Evolutionary conservation across 2,113 vertebrate genomes (phyloP), one percentile per base, ranked within the genome.

Genomic region (Cheirogaleus medius): DNA sequence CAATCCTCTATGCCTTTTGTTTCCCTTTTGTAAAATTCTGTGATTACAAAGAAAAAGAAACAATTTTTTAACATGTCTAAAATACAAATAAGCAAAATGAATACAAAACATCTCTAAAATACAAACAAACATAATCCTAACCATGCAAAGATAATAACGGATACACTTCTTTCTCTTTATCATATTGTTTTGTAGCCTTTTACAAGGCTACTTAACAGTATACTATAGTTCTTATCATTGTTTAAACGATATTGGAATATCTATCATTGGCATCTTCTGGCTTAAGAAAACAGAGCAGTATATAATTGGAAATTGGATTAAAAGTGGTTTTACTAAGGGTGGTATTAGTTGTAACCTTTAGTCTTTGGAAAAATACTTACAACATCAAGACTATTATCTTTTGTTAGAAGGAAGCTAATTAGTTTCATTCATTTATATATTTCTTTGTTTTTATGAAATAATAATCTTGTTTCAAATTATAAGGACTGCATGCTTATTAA

Each of bases 171-270:
- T 90, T 94, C 25, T 87, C 27, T 90, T 94, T 87, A 34, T 94
- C 9, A 13, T 42, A 34, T 23, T 47, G 5, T 47, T 52, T 66
- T 82, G 8, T 63, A 94, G 68, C 77, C 56, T 77, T 20, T 34
- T 88, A 44, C n/a, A n/a, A n/a, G n/a, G 10, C n/a, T 71, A n/a
- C 42, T 84, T 86, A 71, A 34, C 12, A 82, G 25, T 23, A 37
- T 37, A 21, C 47, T 73, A 27, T 81, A 3, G 21, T 77, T 93
- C 2, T 20, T 89, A 5, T 52, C 8, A 63, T 34, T 93, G 39
- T 92, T 95, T 90, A 92, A 92, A 87, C 87, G 60, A 56, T 92
- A 84, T 76, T 60, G 29, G 21, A 47, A 7, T 60, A 42, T 91
- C 74, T 44, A 13, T 90, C 9, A 69, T 69, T 81, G 37, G 1